A percentile compares a stretch with the other conserved stretches of the same genome.
phyloP scores from a whole-genome alignment of 2,888 invertebrate genomes.

The Mesodorylaimus sp. region DNA sequence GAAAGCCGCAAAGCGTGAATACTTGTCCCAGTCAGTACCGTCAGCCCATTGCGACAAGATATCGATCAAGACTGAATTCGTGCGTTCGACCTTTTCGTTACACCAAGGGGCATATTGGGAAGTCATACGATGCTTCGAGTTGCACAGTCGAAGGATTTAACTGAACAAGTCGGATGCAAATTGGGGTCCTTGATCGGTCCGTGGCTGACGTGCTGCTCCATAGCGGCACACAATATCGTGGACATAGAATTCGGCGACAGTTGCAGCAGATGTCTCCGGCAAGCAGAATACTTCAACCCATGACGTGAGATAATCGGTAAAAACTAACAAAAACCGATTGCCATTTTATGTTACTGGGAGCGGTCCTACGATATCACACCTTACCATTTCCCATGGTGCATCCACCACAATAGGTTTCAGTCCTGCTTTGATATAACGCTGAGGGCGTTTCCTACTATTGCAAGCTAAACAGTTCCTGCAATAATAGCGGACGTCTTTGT shows the following conservation, averaged over 20 bases:
- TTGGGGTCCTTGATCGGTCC: neutral
- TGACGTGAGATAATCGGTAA: slow-evolving; percentile 15
- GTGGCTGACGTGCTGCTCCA: neutral
- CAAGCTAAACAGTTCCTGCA: slow-evolving; percentile 7
- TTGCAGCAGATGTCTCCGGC: slow-evolving; percentile 22
- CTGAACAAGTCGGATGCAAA: neutral
- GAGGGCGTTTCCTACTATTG: neutral
- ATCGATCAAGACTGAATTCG: slow-evolving; percentile 14
- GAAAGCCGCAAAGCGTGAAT: slow-evolving; percentile 15
- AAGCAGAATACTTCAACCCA: slow-evolving; percentile 20
- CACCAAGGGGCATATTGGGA: slow-evolving; percentile 12
- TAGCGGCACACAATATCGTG: neutral
- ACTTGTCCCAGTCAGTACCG: slow-evolving; percentile 19
- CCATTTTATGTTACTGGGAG: slow-evolving; percentile 12
- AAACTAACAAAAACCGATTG: slow-evolving; percentile 16
- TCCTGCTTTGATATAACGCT: neutral
- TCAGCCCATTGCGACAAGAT: slow-evolving; percentile 17
- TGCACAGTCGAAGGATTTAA: neutral
- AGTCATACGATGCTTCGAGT: neutral
- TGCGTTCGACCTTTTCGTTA: slow-evolving; percentile 13
- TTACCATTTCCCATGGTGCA: slow-evolving; percentile 15
- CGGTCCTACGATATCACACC: slow-evolving; percentile 17
- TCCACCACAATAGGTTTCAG: slow-evolving; percentile 10
- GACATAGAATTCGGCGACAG: slow-evolving; percentile 18
- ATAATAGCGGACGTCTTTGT: neutral